These are phyloP conservation scores for Heliconius sara DNA, from an alignment of 2,888 invertebrate species.

Conservation along the genomic window DNA sequence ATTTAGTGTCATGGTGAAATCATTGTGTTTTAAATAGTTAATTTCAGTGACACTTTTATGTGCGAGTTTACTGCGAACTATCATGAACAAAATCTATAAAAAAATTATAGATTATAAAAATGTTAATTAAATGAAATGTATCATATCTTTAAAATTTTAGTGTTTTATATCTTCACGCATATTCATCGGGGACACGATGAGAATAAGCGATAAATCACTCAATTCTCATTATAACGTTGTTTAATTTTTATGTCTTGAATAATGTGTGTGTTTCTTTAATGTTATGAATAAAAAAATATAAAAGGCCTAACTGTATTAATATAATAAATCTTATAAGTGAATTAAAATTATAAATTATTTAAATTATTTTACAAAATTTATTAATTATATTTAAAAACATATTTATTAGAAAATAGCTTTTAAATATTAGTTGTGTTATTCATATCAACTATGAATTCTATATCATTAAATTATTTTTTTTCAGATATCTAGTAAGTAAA, in stretches of 20 bases:
- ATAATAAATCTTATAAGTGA: constrained; percentile 5
- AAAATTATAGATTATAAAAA: constrained; percentile 1
- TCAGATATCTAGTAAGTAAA: constrained; percentile 11
- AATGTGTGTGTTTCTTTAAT: constrained; percentile 13
- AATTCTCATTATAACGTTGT: background rate
- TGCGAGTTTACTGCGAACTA: constrained; percentile 32
- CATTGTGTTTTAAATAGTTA: background rate
- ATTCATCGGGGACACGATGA: background rate
- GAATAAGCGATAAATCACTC: background rate
- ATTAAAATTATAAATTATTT: background rate
- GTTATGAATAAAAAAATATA: background rate
- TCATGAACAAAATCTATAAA: background rate
- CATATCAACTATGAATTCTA: background rate
- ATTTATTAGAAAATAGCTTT: background rate
- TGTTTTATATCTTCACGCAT: constrained; percentile 7
- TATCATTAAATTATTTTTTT: background rate
- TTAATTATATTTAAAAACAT: background rate
- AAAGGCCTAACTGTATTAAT: constrained; percentile 9
- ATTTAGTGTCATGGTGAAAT: constrained; percentile 37
- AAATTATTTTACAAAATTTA: background rate
- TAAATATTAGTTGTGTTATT: background rate
- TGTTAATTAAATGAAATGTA: constrained; percentile 22
- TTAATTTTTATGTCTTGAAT: constrained; percentile 1
- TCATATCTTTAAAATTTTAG: constrained; percentile 29
- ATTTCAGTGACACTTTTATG: constrained; percentile 34